Conservation (phyloP, 2,888 invertebrate species). For the Agrotis clavis region DNA sequence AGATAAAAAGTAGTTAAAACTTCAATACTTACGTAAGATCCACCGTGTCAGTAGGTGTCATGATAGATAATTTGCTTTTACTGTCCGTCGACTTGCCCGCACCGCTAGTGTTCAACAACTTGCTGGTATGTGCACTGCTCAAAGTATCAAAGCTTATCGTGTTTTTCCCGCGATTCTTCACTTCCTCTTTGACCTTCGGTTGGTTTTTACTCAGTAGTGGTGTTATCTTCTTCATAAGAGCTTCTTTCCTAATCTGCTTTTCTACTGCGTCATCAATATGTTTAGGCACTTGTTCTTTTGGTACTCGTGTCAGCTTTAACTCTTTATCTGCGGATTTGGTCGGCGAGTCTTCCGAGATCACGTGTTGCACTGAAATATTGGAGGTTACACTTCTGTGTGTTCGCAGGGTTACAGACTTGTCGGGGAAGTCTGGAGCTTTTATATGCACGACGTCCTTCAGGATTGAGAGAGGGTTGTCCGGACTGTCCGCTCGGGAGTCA, state of each 20-base stretch:
- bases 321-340: not conserved
- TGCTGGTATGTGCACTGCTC: slow-evolving; percentile 28
- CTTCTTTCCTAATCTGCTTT: slow-evolving; percentile 44
- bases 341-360: slow-evolving; percentile 32
- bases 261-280: slow-evolving; percentile 34
- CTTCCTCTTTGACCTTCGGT: slow-evolving; percentile 14
- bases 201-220: slow-evolving; percentile 36
- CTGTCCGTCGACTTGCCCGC: slow-evolving; percentile 19
- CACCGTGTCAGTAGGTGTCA: slow-evolving; percentile 28
- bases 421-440: slow-evolving; percentile 69
- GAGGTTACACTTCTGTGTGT: slow-evolving; percentile 18
- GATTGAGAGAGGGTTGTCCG: slow-evolving; percentile 76
- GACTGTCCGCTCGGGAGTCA: slow-evolving; percentile 62
- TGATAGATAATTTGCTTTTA: slow-evolving; percentile 20
- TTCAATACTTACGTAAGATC: slow-evolving; percentile 56
- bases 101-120: slow-evolving; percentile 11
- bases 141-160: slow-evolving; percentile 43
- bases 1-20: no score
- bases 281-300: slow-evolving; percentile 47
- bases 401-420: slow-evolving; percentile 2
- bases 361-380: slow-evolving; percentile 44
- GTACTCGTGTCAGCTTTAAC: slow-evolving; percentile 40
- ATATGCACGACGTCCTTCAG: slow-evolving; percentile 82
- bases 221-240: slow-evolving; percentile 32
- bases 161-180: slow-evolving; percentile 23